Percentiles rank a stretch among this genome's conserved stretches.
phyloP scores from a whole-genome alignment of 2,113 vertebrate genomes.

The Vidua macroura region DNA sequence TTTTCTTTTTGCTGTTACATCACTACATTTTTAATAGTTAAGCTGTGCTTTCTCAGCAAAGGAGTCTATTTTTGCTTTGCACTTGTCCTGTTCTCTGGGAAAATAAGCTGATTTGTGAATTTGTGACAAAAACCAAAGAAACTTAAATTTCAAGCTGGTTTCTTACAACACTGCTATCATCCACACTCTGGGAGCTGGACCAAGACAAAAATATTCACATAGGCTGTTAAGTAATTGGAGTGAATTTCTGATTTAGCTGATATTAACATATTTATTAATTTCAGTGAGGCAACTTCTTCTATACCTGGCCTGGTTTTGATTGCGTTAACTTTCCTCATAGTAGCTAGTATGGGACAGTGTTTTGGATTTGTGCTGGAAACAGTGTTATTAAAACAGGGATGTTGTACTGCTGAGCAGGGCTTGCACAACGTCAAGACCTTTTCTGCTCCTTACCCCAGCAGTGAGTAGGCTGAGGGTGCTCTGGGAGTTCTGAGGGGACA shows the following conservation, averaged over 20 bases:
- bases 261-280: neutral
- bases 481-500: neutral
- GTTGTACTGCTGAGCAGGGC: neutral
- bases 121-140: neutral
- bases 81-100: neutral
- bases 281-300: neutral
- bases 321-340: neutral
- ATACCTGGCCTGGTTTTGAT: neutral
- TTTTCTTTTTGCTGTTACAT: neutral
- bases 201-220: neutral
- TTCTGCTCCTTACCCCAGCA: neutral
- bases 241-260: neutral
- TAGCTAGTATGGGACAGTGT: neutral
- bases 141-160: neutral
- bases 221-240: neutral
- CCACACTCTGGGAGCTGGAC: neutral
- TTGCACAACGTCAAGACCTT: neutral
- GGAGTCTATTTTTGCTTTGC: neutral
- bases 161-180: neutral
- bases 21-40: neutral
- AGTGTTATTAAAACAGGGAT: neutral
- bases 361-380: neutral
- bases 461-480: neutral
- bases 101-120: neutral
- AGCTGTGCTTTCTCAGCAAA: neutral